phyloP scores from a whole-genome alignment of 2,113 vertebrate species.

The Cyprinodon tularosa region DNA sequence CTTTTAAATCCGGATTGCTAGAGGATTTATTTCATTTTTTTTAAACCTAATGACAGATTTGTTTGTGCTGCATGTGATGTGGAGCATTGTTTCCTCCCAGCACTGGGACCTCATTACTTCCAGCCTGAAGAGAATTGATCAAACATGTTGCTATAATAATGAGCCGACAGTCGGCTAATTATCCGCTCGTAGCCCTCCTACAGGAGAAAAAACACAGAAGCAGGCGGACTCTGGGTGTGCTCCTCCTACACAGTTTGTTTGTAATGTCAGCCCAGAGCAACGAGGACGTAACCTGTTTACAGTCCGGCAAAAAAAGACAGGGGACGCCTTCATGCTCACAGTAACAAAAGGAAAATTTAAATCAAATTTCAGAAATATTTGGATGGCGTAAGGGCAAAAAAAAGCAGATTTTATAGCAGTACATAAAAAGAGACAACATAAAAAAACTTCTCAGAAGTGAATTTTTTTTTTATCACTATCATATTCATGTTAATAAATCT shows the following conservation, averaged over 20 bases:
- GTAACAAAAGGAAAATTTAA: too few relatives aligned
- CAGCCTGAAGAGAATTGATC: constrained; percentile 37
- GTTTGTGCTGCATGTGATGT: constrained; percentile 10
- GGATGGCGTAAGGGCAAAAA: too few relatives aligned
- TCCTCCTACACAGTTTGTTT: too few relatives aligned
- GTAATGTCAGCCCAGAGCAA: too few relatives aligned
- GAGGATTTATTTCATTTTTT: neutral
- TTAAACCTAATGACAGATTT: constrained; percentile 23
- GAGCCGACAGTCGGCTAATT: constrained; percentile 42
- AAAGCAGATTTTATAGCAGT: too few relatives aligned
- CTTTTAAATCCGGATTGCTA: neutral
- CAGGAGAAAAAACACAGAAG: constrained; percentile 19
- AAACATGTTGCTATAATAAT: constrained; percentile 13
- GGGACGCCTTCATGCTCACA: too few relatives aligned
- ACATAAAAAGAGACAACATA: too few relatives aligned
- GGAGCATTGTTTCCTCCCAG: constrained; percentile 1
- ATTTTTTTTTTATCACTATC: too few relatives aligned
- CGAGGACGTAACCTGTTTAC: neutral
- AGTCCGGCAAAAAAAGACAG: neutral
- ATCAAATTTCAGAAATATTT: too few relatives aligned
- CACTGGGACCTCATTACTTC: constrained; percentile 55
- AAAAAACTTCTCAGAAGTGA: too few relatives aligned
- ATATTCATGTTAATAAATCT: too few relatives aligned
- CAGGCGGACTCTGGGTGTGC: neutral
- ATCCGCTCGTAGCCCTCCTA: constrained; percentile 34